Base-by-base conservation (phyloP, 2,888 invertebrate species). In the Graphium colonna region DNA sequence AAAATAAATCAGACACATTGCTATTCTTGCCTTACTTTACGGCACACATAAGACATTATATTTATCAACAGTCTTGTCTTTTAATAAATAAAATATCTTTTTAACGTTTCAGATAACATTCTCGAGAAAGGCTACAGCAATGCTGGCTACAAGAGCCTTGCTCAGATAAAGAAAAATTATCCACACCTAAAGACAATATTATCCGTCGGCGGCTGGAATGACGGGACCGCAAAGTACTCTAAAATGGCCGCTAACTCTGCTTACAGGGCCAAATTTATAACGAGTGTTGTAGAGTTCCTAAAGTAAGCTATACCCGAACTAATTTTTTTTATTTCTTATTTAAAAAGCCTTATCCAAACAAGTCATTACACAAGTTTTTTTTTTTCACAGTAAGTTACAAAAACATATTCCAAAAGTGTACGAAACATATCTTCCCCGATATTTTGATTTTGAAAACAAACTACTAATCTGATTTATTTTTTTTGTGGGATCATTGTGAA, bases 181-280 rank as follows among this genome's bases (percentile, higher is more conserved):
- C 94, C 95, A 0, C 93, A 94, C 65, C 75, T 97, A 40, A 94
- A 92, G 73, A 92, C 95, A 3, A 92, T 93, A 1, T 75, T 97
- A 8, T 96, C 96, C 0, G 95, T 97, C 38, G 97, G 97, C 0
- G 97, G 97, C 0, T 97, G 97, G 97, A 97, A 96, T 73, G 96
- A 97, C 73, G 97, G 96, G 0, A 96, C 96, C 0, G 68, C 77
- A 4, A 92, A 93, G 63, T 95, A 71, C 40, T 94, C 94, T 0
- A 79, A 79, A 18, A 80, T 96, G 75, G 94, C 93, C 0, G 91
- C 93, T 1, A 91, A 91, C 48, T 85, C 92, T 0, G 89, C 91
- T 10, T 82, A 91, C 44, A 91, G 97, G 43, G 83, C 84, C 1
- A 87, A 80, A 46, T 97, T 97, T 67, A 92, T 96, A 0, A 80